A percentile compares a stretch with the other conserved stretches of the same genome.
Evolutionary conservation across 1,140 invertebrate genomes (phyloP).

Genomic region (Tetramorium alpestre): DNA sequence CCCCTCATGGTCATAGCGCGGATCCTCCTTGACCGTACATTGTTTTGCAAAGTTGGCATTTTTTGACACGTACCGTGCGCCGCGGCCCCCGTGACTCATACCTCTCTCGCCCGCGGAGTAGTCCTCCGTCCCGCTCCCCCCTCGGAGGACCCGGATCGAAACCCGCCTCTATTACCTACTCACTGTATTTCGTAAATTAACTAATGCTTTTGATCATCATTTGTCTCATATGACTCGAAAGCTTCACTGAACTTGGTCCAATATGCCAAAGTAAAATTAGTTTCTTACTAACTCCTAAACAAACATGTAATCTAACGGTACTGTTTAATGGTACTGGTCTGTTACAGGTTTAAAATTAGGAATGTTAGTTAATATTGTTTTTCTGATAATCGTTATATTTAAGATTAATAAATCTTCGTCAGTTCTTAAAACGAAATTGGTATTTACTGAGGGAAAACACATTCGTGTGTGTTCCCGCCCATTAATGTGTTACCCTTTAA

Average conservation of each 20-base stretch:
- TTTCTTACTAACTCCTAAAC: constrained; percentile 11
- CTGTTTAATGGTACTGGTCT: background rate
- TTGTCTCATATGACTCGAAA: constrained; percentile 2
- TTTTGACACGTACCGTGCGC: too few species aligned
- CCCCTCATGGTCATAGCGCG: too few species aligned
- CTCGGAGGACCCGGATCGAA: too few species aligned
- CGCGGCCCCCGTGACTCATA: too few species aligned
- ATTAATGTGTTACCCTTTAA: background rate
- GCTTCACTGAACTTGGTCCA: background rate
- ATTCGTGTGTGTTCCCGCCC: background rate
- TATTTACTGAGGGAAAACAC: background rate
- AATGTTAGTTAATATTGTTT: background rate
- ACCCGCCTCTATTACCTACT: too few species aligned
- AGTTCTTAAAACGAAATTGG: background rate
- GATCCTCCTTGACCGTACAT: too few species aligned
- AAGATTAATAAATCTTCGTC: background rate
- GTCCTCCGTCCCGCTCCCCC: too few species aligned
- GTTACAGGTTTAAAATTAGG: constrained; percentile 8
- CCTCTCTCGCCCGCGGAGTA: too few species aligned
- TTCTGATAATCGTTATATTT: background rate
- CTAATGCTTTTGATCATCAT: background rate
- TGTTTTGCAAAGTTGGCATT: too few species aligned
- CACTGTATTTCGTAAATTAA: constrained; percentile 12
- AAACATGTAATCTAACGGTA: background rate
- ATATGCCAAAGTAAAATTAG: constrained; percentile 13